Percentiles rank a stretch among this genome's conserved stretches.
Evolutionary conservation across 2,113 vertebrate genomes (phyloP).

Genomic region (Bos javanicus): DNA sequence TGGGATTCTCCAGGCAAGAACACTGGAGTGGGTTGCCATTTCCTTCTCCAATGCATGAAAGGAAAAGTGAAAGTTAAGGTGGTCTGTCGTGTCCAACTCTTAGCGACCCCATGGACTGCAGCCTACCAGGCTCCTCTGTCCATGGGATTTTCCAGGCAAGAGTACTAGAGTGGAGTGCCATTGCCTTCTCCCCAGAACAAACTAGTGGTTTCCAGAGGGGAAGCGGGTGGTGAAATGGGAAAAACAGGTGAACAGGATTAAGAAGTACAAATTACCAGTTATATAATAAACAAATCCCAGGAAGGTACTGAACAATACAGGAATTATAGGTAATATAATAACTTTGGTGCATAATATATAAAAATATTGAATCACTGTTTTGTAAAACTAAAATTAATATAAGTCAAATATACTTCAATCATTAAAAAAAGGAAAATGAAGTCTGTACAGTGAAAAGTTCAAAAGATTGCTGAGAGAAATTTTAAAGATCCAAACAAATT

Average conservation of each 20-base stretch:
- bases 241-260: background rate
- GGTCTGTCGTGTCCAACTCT: fast-evolving
- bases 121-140: fast-evolving
- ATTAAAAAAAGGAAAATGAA: background rate
- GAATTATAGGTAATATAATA: background rate
- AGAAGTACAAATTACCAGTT: background rate
- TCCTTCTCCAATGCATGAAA: background rate
- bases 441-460: background rate
- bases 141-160: background rate
- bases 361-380: background rate
- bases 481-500: background rate
- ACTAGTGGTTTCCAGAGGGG: background rate
- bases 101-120: background rate
- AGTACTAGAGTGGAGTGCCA: background rate
- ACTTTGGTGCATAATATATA: background rate
- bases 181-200: background rate
- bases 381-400: background rate
- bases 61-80: background rate
- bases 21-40: background rate
- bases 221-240: background rate
- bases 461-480: background rate
- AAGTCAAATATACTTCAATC: background rate
- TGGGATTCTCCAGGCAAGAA: background rate
- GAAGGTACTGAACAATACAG: background rate
- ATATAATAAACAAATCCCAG: background rate